Evolutionary conservation across 2,888 invertebrate genomes (phyloP).

Genomic region (Melinaea marsaeus): DNA sequence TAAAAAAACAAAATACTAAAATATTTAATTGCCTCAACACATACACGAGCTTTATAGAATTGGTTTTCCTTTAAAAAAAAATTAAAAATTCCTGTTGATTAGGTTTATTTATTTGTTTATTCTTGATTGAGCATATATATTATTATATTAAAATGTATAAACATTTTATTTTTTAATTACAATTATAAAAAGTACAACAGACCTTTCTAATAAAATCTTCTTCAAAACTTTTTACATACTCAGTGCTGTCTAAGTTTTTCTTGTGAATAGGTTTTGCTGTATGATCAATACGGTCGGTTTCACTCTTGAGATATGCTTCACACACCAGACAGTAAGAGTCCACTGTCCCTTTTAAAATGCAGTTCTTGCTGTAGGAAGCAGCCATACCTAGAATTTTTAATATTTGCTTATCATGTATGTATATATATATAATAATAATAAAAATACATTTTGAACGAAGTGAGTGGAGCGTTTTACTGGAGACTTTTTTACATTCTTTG

Average conservation of each 20-base stretch:
- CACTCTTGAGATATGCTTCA: conserved; percentile 39
- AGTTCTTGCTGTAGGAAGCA: conserved; percentile 41
- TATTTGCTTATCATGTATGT: neutral
- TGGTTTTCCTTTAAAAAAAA: too few relatives aligned
- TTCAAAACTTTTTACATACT: conserved; percentile 38
- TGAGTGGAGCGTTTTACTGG: too few relatives aligned
- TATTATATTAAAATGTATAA: too few relatives aligned
- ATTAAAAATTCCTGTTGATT: too few relatives aligned
- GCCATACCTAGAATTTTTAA: conserved; percentile 26
- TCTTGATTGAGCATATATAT: neutral
- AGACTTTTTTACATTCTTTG: too few relatives aligned
- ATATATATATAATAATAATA: too few relatives aligned
- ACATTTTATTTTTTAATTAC: neutral
- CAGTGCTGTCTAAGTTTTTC: conserved; percentile 36
- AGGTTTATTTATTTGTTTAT: too few relatives aligned
- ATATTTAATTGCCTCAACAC: too few relatives aligned
- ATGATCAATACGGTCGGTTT: conserved; percentile 38
- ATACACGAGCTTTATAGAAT: too few relatives aligned
- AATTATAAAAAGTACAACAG: conserved; percentile 11
- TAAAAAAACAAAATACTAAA: too few relatives aligned
- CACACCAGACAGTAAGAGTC: conserved; percentile 50
- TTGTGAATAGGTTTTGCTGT: conserved; percentile 35
- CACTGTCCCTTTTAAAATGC: conserved; percentile 39
- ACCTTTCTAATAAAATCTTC: conserved; percentile 49
- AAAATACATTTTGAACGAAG: too few relatives aligned